Evolutionary conservation across 2,113 vertebrate species (phyloP).

Genomic region (Galeopterus variegatus): DNA sequence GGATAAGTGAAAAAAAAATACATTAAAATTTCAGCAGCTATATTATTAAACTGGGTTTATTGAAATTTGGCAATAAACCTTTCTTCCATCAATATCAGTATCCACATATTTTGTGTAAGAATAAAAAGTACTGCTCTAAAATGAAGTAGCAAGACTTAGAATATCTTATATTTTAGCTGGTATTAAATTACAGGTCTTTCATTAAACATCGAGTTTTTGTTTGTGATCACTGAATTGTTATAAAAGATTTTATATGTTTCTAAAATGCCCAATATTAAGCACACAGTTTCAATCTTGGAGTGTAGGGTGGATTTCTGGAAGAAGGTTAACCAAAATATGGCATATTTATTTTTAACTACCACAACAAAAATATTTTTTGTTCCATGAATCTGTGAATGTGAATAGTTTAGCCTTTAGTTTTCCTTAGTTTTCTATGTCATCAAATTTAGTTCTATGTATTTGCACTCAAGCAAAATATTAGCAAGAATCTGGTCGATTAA

Average conservation of each 20-base stretch:
- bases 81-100: background rate
- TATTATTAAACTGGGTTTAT: background rate
- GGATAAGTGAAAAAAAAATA: conserved; percentile 26
- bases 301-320: background rate
- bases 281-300: background rate
- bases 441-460: background rate
- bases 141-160: background rate
- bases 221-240: conserved; percentile 19
- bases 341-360: background rate
- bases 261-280: background rate
- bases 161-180: background rate
- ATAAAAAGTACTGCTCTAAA: background rate
- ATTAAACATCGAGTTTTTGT: background rate
- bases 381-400: background rate
- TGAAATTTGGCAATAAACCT: background rate
- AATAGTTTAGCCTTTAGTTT: conserved; percentile 5
- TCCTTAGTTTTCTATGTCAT: background rate
- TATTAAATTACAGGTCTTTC: background rate
- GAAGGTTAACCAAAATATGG: background rate
- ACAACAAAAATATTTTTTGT: background rate
- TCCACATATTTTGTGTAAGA: background rate
- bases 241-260: background rate
- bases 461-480: conserved; percentile 46
- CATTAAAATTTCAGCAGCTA: background rate
- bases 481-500: background rate